These are phyloP conservation scores for Pavo muticus DNA, from an alignment of 2,113 vertebrate genomes.

Conservation along the genomic window DNA sequence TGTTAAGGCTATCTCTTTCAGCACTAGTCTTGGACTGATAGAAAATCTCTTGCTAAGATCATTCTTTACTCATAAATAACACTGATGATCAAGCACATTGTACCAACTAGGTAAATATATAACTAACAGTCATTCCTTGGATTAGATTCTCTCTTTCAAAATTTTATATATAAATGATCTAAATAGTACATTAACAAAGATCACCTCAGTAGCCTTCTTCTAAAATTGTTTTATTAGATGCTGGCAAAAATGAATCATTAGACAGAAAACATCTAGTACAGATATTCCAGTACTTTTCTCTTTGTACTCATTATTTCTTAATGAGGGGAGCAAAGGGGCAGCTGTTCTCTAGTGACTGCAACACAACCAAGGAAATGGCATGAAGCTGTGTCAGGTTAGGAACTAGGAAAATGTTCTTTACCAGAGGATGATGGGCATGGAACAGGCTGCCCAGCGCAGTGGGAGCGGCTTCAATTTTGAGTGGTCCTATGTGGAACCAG, in stretches of 20 bases:
- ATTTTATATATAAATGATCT: neutral
- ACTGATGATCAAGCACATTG: neutral
- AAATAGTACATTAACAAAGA: neutral
- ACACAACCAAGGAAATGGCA: too few relatives aligned
- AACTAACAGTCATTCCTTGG: neutral
- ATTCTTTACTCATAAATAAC: neutral
- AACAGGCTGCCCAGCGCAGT: too few relatives aligned
- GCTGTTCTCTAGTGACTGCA: too few relatives aligned
- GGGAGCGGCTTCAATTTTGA: too few relatives aligned
- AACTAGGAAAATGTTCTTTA: too few relatives aligned
- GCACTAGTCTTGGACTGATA: neutral
- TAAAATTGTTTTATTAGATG: neutral
- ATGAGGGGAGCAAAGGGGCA: too few relatives aligned
- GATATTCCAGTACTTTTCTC: neutral
- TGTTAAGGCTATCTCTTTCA: neutral
- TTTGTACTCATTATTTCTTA: too few relatives aligned
- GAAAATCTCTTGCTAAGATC: neutral
- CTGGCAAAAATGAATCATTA: too few relatives aligned
- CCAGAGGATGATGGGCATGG: too few relatives aligned
- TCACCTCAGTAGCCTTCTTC: neutral
- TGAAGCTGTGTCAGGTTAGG: too few relatives aligned
- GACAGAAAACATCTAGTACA: neutral
- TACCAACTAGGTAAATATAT: neutral
- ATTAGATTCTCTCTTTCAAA: neutral
- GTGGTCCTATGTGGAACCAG: too few relatives aligned